Base-by-base conservation (phyloP, 2,113 vertebrate genomes). In the Stigmatopora nigra region DNA sequence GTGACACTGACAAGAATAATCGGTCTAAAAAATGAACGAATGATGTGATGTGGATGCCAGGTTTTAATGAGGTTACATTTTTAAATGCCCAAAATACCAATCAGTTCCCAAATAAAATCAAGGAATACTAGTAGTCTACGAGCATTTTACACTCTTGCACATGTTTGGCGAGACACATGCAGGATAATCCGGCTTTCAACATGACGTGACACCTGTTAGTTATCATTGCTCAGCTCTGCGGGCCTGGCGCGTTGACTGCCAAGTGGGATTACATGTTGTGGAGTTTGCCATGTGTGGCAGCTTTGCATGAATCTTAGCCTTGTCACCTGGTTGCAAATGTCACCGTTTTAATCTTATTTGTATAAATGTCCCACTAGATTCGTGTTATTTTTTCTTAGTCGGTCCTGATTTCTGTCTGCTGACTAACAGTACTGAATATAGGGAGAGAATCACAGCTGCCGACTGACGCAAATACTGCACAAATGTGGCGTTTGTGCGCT, bases 401-500 rank as follows among this genome's bases (percentile, higher is more conserved):
- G 47, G 61, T 70, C 62, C 67, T 64, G 67, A 77, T 77, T 78
- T 81, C 72, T 51, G 68, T 74, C 77, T 79, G 79, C 77, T 66
- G 67, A 65, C 66, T 78, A 68, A 45, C 49, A 58, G 70, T 69
- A 56, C 51, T 72, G 76, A 31, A 41, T 51, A 7, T 10, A 22
- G 53, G 20, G 66, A 63, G 64, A 58, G 72, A 77, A 75, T 70
- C 86, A 67, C 84, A 86, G 85, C 83, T 87, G 86, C 81, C 82
- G 80, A 81, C 78, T 89, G 88, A 88, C 86, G 86, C 81, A 88
- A 86, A 89, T 86, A 82, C 74, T 80, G 82, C 76, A 86, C 84
- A 87, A 82, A 79, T 38, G 74, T 68, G 72, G 70, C 74, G 84
- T 82, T 69, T 78, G 81, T 87, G 84, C 7, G 75, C 76, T 73